phyloP scores from a whole-genome alignment of 2,888 invertebrate species.

The Panzeria rudis region DNA sequence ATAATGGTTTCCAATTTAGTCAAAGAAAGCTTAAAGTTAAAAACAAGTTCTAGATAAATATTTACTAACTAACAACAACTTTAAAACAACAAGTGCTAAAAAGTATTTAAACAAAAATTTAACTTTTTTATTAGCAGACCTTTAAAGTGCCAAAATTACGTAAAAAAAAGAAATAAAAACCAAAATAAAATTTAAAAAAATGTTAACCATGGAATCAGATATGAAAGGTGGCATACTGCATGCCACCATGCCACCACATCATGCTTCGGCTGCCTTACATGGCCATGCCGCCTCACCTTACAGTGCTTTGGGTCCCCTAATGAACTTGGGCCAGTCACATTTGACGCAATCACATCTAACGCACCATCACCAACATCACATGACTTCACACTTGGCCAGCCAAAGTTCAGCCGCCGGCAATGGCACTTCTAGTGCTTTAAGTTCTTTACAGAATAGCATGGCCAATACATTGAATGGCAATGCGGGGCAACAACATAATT shows the following conservation, averaged over 20 bases:
- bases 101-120: neutral
- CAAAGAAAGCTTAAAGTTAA: constrained; percentile 46
- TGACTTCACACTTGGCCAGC: constrained; percentile 81
- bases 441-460: constrained; percentile 81
- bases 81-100: constrained; percentile 47
- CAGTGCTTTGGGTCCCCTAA: constrained; percentile 89
- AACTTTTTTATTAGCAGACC: constrained; percentile 19
- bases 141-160: constrained; percentile 58
- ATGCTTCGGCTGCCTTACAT: constrained; percentile 86
- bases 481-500: constrained; percentile 80
- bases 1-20: constrained; percentile 61
- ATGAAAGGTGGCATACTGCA: constrained; percentile 94
- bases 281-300: constrained; percentile 87
- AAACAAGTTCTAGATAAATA: constrained; percentile 23
- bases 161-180: neutral
- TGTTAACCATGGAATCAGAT: constrained; percentile 96
- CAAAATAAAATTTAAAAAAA: constrained; percentile 79
- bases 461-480: constrained; percentile 80
- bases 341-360: constrained; percentile 86
- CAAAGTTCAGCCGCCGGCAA: constrained; percentile 74
- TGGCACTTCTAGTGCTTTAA: constrained; percentile 78
- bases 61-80: neutral
- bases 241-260: constrained; percentile 94
- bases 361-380: constrained; percentile 86
- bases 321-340: constrained; percentile 87